Evolutionary conservation across 2,888 invertebrate species (phyloP), one percentile per base, ranked within the genome.

Genomic region (Baccha elongata): DNA sequence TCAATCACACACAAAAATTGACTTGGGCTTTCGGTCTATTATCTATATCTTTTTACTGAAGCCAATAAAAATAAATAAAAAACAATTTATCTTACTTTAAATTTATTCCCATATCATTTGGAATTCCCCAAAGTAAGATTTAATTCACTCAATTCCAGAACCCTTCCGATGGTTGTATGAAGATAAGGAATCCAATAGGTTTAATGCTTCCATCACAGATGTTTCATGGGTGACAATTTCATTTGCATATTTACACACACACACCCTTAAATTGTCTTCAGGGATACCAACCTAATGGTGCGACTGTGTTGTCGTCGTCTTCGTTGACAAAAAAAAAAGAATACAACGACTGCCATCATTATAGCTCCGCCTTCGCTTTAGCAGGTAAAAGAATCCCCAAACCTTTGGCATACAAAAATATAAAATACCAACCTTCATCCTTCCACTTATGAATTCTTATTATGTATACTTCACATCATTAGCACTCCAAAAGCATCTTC

Each of bases 361-460:
- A 17, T 10, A 7, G 19, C 17, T 19, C 29, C 23, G 32, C 29
- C 11, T 8, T 48, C 37, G n/a, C n/a, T n/a, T n/a, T n/a, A n/a
- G n/a, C 73, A 73, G 62, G 67, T 79, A 19, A 62, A 55, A 13
- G 19, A 4, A 62, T 35, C 46, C 15, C 23, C 26, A 40, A 48
- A 35, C 15, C 21, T 15, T 29, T 53, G 3, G 42, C 48, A 8
- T 19, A 44, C 8, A 35, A 40, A 42, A 53, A 64, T 48, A 35
- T 17, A 3, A 19, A 50, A 42, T 26, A 55, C n/a, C n/a, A n/a
- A n/a, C 48, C 48, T 80, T 64, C 29, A 81, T 75, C 75, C 71
- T 65, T 75, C 81, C 69, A 71, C 69, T 75, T 81, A 71, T 75
- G 75, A 71, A 81, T 75, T 75, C 71, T 60, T 75, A 58, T 72